Base-by-base conservation (phyloP, 2,113 vertebrate genomes). In the Chaetodon trifascialis region DNA sequence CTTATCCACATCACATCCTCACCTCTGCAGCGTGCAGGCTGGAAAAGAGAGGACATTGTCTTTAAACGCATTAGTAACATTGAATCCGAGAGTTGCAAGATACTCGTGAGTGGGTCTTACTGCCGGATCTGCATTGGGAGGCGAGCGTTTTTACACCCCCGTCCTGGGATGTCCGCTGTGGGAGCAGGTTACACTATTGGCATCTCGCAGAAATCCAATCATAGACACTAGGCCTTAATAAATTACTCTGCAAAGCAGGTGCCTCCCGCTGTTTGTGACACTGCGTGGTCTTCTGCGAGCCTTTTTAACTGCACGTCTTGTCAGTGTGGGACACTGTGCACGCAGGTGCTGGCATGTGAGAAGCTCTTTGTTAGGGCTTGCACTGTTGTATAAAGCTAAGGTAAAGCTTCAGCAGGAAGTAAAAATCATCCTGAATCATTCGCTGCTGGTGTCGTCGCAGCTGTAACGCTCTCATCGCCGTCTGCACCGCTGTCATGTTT, bases 181-280 rank as follows among this genome's bases (percentile, higher is more conserved):
- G 90, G 82, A 82, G 72, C 83, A 76, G 58, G 70, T 95, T 95
- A 93, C 93, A 92, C 88, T 86, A 78, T 59, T 81, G 90, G 92
- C 84, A 95, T 94, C 82, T 88, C 72, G 79, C 84, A 90, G 91
- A 90, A 94, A 93, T 93, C 89, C 88, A 91, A 91, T 91, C 87
- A 82, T 80, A 83, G 84, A 85, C 67, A 36, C 63, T 52, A 21
- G 84, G 66, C 70, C 73, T 79, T 77, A 85, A 90, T 93, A 93
- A 94, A 93, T 92, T 82, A 92, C 80, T 59, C 52, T 63, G 83
- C 60, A 91, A 93, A 94, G 90, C 76, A 91, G 88, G 86, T 88
- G 81, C 67, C 83, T 69, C 87, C 85, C 52, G 86, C 81, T 83
- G 87, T 83, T 83, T 88, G 71, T 62, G 83, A 65, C 52, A 12